A percentile compares a stretch with the other conserved stretches of the same genome.
Conservation (phyloP, 2,888 invertebrate genomes). For the Odontocolon sp. region DNA sequence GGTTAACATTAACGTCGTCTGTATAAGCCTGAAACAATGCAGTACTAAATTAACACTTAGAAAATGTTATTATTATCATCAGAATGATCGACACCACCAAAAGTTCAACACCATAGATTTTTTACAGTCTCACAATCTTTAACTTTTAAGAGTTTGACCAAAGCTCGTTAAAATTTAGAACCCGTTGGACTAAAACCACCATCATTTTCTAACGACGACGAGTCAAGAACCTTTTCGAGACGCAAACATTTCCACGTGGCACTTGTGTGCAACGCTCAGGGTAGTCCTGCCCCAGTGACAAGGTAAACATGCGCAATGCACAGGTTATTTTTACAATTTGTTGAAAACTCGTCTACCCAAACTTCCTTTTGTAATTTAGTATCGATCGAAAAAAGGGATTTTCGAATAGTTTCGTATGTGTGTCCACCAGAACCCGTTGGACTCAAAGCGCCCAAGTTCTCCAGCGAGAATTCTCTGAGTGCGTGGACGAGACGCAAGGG, state of each 20-base stretch:
- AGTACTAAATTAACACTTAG: too few species aligned
- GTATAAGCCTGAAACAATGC: too few species aligned
- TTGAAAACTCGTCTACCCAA: too few species aligned
- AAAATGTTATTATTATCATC: too few species aligned
- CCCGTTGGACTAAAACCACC: slow-evolving; percentile 87
- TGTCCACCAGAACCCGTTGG: slow-evolving; percentile 83
- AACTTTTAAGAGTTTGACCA: too few species aligned
- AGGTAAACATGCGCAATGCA: slow-evolving; percentile 84
- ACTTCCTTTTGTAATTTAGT: too few species aligned
- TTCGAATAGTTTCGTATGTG: background rate
- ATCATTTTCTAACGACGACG: slow-evolving; percentile 85
- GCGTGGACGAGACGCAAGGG: slow-evolving; percentile 52
- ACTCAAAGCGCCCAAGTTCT: slow-evolving; percentile 82
- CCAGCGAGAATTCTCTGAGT: slow-evolving; percentile 68
- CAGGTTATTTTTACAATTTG: slow-evolving; percentile 1
- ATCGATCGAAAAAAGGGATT: too few species aligned
- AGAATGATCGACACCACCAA: too few species aligned
- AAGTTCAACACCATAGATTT: too few species aligned
- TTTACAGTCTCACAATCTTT: too few species aligned
- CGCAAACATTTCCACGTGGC: slow-evolving; percentile 76
- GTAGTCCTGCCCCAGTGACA: slow-evolving; percentile 86
- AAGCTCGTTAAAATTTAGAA: slow-evolving; percentile 82
- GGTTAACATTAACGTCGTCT: background rate
- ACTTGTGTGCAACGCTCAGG: slow-evolving; percentile 84
- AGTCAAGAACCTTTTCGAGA: slow-evolving; percentile 83